Evolutionary conservation across 53 echinoderm and acorn worm genomes (phyloP), one percentile per base, ranked within the genome.

Genomic region (Echinometra lucunter): DNA sequence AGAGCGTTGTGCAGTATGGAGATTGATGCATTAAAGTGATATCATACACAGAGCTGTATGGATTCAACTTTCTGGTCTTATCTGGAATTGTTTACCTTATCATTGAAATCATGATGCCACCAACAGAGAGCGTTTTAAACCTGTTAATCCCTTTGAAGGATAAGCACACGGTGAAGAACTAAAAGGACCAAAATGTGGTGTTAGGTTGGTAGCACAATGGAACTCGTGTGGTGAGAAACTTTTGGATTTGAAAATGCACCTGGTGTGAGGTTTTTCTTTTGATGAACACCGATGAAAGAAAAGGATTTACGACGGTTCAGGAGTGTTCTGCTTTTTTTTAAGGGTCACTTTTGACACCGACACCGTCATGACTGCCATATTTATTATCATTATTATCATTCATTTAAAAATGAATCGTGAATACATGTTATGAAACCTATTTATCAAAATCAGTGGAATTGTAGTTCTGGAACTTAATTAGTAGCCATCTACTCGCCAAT

Each of bases 201-300:
- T 10, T 49, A 49, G 13, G 53, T 3, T 85, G 85, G 0, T 85
- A 85, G 47, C 49, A 85, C 85, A 47, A 85, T 85, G 49, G 49
- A 11, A 6, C 0, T 28, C 85, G 28, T 42, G 78, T 85, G 1
- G 85, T 47, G 85, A 3, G 49, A 49, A 49, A 85, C 45, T 49
- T 2, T 25, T 17, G 49, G 49, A 13, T 47, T 47, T 47, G n/a
- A 47, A 49, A 49, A 28, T 28, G 49, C 85, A 85, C 85, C 49
- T 85, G 85, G 85, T 6, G 4, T 49, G 34, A 27, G 45, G 19
- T 13, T 49, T 85, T 85, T 85, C 49, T 85, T 85, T 47, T 49
- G 47, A 44, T 42, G n/a, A n/a, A n/a, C n/a, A n/a, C n/a, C n/a
- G n/a, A n/a, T n/a, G 81, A 81, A 81, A 81, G 81, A 42, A 40